These are phyloP conservation scores for Cyrtonyx montezumae DNA, from an alignment of 2,113 vertebrate species.

Conservation along the genomic window DNA sequence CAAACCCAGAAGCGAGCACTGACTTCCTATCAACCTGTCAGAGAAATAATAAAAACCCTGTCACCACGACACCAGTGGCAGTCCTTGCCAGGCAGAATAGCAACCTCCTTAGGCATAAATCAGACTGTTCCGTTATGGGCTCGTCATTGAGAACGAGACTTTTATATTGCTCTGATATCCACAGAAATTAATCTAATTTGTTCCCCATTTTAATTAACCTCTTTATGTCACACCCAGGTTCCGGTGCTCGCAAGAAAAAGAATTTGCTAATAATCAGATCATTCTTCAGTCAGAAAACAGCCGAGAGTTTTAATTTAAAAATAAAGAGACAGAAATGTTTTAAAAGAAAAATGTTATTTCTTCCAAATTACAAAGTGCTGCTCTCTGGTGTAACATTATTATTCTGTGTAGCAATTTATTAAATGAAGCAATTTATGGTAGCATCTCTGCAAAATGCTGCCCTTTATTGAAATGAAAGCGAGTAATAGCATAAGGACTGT, in stretches of 20 bases:
- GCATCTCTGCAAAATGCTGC: conserved; percentile 73
- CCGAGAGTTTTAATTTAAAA: conserved; percentile 50
- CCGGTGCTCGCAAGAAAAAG: neutral
- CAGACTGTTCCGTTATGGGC: conserved; percentile 36
- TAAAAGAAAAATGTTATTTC: conserved; percentile 47
- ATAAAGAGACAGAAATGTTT: conserved; percentile 30
- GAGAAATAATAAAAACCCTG: conserved; percentile 57
- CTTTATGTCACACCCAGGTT: conserved; percentile 9
- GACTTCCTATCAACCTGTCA: conserved; percentile 81
- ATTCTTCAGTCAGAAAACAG: conserved; percentile 39
- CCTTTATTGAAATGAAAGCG: conserved; percentile 77
- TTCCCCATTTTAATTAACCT: conserved; percentile 58
- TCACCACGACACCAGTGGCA: conserved; percentile 36
- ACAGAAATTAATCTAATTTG: conserved; percentile 41
- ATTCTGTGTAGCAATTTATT: conserved; percentile 72
- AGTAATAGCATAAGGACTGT: conserved; percentile 64
- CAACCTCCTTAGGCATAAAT: conserved; percentile 46
- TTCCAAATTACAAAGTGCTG: conserved; percentile 65
- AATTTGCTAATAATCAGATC: conserved; percentile 22
- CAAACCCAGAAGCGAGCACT: conserved; percentile 76
- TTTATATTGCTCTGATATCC: neutral
- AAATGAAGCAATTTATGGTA: conserved; percentile 76
- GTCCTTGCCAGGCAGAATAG: conserved; percentile 25
- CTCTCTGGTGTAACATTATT: conserved; percentile 75
- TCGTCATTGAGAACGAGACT: conserved; percentile 26